phyloP scores from a whole-genome alignment of 2,113 vertebrate genomes.

The Typhlomys cinereus region DNA sequence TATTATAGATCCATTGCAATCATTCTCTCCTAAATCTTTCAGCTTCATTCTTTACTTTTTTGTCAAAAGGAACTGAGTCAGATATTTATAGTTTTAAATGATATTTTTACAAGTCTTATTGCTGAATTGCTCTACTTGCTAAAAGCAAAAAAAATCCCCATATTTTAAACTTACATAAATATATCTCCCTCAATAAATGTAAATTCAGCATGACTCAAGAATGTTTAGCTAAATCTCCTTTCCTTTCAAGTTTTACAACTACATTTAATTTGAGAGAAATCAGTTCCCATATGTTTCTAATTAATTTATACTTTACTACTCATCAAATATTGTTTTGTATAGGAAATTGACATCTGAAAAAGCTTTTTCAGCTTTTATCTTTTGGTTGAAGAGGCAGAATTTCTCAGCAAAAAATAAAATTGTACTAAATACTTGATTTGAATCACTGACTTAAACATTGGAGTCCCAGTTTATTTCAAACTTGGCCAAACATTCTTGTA shows the following conservation, averaged over 20 bases:
- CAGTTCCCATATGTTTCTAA: constrained; percentile 57
- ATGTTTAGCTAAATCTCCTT: constrained; percentile 39
- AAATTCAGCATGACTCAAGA: constrained; percentile 53
- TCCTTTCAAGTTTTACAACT: constrained; percentile 42
- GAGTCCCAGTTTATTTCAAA: constrained; percentile 15
- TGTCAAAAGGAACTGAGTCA: constrained; percentile 20
- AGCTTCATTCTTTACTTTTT: neutral
- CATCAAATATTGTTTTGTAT: constrained; percentile 57
- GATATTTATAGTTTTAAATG: constrained; percentile 26
- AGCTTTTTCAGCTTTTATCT: constrained; percentile 45
- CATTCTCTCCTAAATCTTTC: neutral
- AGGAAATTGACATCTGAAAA: constrained; percentile 42
- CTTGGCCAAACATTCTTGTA: constrained; percentile 26
- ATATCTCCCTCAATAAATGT: constrained; percentile 29
- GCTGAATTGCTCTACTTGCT: neutral
- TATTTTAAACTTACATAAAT: constrained; percentile 45
- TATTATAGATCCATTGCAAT: neutral
- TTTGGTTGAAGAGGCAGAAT: constrained; percentile 47
- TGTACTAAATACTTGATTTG: constrained; percentile 42
- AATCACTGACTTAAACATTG: constrained; percentile 39
- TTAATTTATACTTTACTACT: constrained; percentile 58
- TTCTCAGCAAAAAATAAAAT: constrained; percentile 63
- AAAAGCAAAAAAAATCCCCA: neutral
- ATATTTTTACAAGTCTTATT: constrained; percentile 43
- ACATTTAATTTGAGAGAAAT: constrained; percentile 53